Conservation (phyloP, 2,888 invertebrate genomes). For the Cantharis rufa region DNA sequence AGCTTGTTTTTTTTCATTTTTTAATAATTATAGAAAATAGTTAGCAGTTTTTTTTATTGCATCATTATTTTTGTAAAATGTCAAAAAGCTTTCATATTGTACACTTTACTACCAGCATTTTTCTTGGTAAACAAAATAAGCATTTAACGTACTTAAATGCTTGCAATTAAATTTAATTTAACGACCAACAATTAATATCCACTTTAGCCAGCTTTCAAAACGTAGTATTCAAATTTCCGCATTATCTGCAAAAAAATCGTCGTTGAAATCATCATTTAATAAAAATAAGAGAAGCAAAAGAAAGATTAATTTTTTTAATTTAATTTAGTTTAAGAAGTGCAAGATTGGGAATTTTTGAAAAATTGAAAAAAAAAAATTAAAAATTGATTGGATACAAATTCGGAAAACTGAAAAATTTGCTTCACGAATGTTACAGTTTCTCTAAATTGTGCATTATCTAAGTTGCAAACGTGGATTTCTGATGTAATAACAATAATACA, state of each 20-base stretch:
- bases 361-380: too few relatives aligned
- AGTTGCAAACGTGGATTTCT: neutral
- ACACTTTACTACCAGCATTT: neutral
- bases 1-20: conserved; percentile 31
- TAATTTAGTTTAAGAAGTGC: neutral
- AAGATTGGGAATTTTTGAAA: neutral
- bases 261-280: neutral
- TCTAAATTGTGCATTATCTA: neutral
- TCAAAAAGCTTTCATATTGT: neutral
- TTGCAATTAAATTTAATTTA: neutral
- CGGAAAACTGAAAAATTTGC: neutral
- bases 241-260: neutral
- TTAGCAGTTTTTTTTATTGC: neutral
- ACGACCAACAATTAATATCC: neutral
- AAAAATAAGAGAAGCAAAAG: neutral
- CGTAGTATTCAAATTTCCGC: neutral
- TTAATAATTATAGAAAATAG: conserved; percentile 8
- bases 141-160: neutral
- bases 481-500: neutral
- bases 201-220: neutral
- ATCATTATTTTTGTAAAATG: neutral
- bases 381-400: too few relatives aligned
- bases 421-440: neutral
- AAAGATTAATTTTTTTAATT: neutral
- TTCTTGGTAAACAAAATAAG: neutral